Evolutionary conservation across 2,797 vertebrate species (phyloP).

Genomic region (Poecilia wingei): DNA sequence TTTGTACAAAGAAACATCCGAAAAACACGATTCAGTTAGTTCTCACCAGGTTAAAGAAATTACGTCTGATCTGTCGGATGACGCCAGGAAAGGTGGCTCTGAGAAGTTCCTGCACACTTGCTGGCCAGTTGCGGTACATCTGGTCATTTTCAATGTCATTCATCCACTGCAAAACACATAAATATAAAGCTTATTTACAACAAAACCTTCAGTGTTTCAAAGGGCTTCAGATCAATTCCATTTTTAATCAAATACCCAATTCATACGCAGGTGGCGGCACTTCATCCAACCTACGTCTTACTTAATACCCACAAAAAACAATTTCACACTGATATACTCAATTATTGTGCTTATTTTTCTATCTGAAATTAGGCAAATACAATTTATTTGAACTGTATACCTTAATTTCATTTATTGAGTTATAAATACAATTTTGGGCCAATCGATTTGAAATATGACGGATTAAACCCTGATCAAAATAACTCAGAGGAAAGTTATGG

Average conservation of each 20-base stretch:
- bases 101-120: constrained; percentile 89
- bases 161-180: constrained; percentile 86
- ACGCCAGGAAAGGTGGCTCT: constrained; percentile 88
- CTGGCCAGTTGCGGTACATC: constrained; percentile 88
- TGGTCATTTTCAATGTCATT: constrained; percentile 94
- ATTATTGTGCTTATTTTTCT: background rate
- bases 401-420: background rate
- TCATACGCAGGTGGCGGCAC: background rate
- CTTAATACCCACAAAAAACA: background rate
- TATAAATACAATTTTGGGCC: background rate
- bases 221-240: background rate
- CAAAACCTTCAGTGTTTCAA: background rate
- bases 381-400: background rate
- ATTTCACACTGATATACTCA: background rate
- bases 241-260: background rate
- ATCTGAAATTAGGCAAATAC: background rate
- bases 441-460: background rate
- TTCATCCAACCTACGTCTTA: background rate
- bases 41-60: constrained; percentile 92
- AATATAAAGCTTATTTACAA: background rate
- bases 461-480: background rate
- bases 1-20: background rate
- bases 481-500: background rate
- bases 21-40: background rate
- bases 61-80: constrained; percentile 90